Evolutionary conservation across 2,113 vertebrate genomes (phyloP), one percentile per base, ranked within the genome.

Genomic region (Psittacula cyanocephala): DNA sequence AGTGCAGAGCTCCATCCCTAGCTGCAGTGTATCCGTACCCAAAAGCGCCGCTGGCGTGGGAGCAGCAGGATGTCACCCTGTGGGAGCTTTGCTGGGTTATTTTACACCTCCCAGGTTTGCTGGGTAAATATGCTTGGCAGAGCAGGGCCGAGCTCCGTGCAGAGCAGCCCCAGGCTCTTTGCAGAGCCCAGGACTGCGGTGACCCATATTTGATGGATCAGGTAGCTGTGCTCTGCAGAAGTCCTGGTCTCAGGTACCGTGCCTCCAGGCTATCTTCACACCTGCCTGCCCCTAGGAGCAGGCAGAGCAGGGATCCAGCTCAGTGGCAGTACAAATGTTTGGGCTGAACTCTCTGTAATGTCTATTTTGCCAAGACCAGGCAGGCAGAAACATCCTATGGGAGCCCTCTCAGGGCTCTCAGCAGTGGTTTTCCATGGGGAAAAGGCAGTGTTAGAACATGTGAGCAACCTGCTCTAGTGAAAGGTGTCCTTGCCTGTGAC

Each of bases 371-470:
- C 70, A 31, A 68, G 44, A 43, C 35, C 28, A 31, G 50, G 29
- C 55, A 37, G 0, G 9, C 28, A 27, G 71, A 17, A 63, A 2
- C 18, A 27, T n/a, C 81, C n/a, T 29, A 50, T 24, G 37, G 53
- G 46, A 52, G 31, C 23, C 13, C 16, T 0, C 35, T 7, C 1
- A 0, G 52, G 52, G 52, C 18, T 70, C 62, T 52, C 35, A 5
- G 0, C 8, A 5, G 23, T 55, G 69, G 14, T 5, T 63, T 72
- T 37, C 3, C 25, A 3, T 0, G 1, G 37, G 39, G 57, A 59
- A 35, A 35, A 35, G 33, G 22, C n/a, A 23, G 33, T n/a, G 33
- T n/a, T 59, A n/a, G 55, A 35, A 35, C 33, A 24, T 24, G 33
- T 10, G 33, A 59, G n/a, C 57, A 35, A 7, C 13, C 22, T 59